These are phyloP conservation scores for Telmatochromis sp. DNA, from an alignment of 2,113 vertebrate species.

Conservation along the genomic window DNA sequence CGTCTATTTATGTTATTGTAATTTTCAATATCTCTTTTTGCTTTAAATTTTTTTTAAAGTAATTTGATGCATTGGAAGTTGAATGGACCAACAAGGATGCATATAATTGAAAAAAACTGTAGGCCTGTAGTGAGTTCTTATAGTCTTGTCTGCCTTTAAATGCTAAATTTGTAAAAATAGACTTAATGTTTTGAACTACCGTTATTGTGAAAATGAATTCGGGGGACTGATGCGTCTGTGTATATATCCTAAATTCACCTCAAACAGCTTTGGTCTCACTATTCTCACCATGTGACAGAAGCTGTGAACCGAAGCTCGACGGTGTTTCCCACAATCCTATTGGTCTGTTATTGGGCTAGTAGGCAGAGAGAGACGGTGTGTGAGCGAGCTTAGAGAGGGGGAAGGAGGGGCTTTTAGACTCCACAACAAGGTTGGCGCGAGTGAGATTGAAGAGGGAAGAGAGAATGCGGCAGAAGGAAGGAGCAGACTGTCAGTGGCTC, in stretches of 20 bases:
- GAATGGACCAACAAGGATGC: neutral
- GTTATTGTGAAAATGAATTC: neutral
- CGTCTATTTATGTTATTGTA: neutral
- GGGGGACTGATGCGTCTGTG: neutral
- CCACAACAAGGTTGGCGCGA: slow-evolving; percentile 29
- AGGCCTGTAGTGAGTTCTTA: neutral
- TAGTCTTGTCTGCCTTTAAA: neutral
- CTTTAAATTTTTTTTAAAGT: rapidly evolving
- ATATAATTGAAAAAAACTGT: neutral
- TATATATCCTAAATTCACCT: neutral
- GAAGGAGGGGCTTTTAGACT: slow-evolving; percentile 45
- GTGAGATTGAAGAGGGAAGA: slow-evolving; percentile 13
- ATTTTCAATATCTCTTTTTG: neutral
- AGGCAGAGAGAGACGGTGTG: neutral
- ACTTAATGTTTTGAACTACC: neutral
- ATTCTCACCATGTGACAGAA: neutral
- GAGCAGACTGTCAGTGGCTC: slow-evolving; percentile 19
- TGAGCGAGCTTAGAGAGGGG: neutral
- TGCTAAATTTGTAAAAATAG: neutral
- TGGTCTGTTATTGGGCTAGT: neutral
- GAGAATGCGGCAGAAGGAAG: slow-evolving; percentile 55
- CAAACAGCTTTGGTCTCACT: neutral
- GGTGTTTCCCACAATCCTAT: neutral
- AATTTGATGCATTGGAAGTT: neutral
- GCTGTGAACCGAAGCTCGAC: neutral